Evolutionary conservation across 2,888 invertebrate species (phyloP), one percentile per base, ranked within the genome.

Genomic region (Campoplex capitator): DNA sequence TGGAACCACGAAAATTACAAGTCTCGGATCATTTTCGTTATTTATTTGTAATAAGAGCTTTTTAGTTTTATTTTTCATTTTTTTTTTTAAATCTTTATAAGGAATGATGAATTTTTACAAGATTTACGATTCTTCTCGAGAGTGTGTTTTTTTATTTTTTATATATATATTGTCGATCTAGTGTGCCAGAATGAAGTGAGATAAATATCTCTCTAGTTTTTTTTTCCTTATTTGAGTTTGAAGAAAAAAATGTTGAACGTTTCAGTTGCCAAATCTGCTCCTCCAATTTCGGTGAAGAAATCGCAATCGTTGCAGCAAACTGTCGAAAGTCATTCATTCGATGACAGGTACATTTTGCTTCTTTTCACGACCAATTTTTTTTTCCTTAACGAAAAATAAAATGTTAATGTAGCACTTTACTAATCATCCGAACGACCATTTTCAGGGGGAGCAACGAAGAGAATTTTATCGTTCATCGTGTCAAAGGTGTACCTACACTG

Each of bases 381-480:
- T 18, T 0, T 68, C 38, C 35, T 51, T 13, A n/a, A 32, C 28
- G 35, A 42, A 35, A 32, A 51, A 18, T 7, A 32, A 65, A 74
- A 18, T n/a, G n/a, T 35, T 73, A 56, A 4, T 28, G 42, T 23
- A 11, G 11, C 35, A 38, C 23, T 38, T 38, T 54, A 38, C n/a
- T n/a, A 3, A 16, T 32, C 8, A 28, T 16, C n/a, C 4, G 3
- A 9, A 32, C 18, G 3, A 1, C 32, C 68, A 11, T 54, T 84
- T 88, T 67, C 85, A 94, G 94, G 88, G 92, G 95, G 84, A 92
- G 93, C 45, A 95, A 95, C 88, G 95, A 96, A 9, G 97, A 97
- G 79, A 96, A 96, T 89, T 98, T 97, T 94, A 97, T 98, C 68
- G 98, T 98, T 87, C 98, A 98, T 95, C 96, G 97, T 89, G 97